Percentiles rank a stretch among this genome's conserved stretches.
Conservation (phyloP, 1,140 invertebrate species). For the Heliconius congener region DNA sequence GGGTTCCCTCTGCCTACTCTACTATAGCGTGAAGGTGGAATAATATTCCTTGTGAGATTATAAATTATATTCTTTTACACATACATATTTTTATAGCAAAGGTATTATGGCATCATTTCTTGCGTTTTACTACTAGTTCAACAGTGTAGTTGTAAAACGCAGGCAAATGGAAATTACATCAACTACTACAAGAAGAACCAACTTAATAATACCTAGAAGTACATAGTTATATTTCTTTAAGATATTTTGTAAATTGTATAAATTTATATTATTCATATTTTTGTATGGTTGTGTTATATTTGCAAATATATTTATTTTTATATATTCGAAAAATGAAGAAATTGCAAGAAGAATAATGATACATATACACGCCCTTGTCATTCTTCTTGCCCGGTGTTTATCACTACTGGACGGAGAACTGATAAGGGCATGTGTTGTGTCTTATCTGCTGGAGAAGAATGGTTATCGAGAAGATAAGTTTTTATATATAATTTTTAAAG, state of each 20-base stretch:
- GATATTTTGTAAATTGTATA: background rate
- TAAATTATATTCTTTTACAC: too few species aligned
- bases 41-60: too few species aligned
- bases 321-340: background rate
- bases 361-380: constrained; percentile 71
- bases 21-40: too few species aligned
- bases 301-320: background rate
- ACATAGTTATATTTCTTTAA: background rate
- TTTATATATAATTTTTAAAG: too few species aligned
- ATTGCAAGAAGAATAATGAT: constrained; percentile 37
- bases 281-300: background rate
- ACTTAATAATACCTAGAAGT: too few species aligned
- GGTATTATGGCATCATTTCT: constrained; percentile 24
- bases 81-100: background rate
- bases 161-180: constrained; percentile 24
- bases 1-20: background rate
- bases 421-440: constrained; percentile 74
- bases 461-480: constrained; percentile 24
- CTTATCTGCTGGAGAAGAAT: constrained; percentile 26
- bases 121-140: constrained; percentile 47
- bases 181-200: background rate
- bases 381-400: constrained; percentile 76
- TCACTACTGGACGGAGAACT: constrained; percentile 79
- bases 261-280: background rate
- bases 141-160: constrained; percentile 44